These are phyloP conservation scores for Dromas ardeola DNA, from an alignment of 2,113 vertebrate genomes.

Conservation along the genomic window DNA sequence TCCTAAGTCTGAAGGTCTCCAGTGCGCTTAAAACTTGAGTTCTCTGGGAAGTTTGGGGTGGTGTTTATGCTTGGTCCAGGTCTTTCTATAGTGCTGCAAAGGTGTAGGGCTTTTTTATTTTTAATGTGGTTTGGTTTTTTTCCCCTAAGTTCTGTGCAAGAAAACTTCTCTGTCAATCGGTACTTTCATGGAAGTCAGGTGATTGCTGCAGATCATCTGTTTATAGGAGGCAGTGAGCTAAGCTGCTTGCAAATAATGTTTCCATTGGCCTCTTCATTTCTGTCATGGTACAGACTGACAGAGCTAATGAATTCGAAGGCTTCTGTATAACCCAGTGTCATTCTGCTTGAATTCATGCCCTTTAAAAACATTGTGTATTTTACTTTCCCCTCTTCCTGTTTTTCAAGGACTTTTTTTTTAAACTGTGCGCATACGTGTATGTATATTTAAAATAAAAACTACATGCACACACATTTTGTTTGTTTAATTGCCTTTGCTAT, in stretches of 20 bases:
- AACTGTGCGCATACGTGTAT: not conserved
- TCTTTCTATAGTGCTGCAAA: not conserved
- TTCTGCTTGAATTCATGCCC: not conserved
- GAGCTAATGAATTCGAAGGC: not conserved
- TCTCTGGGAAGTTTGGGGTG: not conserved
- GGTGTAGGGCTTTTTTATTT: not conserved
- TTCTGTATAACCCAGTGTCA: not conserved
- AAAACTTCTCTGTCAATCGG: not conserved
- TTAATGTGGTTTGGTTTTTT: not conserved
- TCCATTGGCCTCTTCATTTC: not conserved
- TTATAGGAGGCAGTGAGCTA: not conserved
- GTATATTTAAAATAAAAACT: not conserved
- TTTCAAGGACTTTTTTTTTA: not conserved
- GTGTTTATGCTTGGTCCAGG: not conserved
- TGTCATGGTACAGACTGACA: not conserved
- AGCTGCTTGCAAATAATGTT: not conserved
- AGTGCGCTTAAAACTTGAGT: not conserved
- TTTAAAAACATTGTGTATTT: not conserved
- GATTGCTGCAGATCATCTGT: not conserved
- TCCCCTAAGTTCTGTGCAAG: not conserved
- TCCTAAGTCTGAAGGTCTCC: not conserved
- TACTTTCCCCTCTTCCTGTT: not conserved
- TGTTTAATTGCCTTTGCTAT: not conserved
- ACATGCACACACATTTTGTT: accelerated
- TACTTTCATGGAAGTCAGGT: not conserved